Base-by-base conservation (phyloP, 2,888 invertebrate genomes). In the Tridacna gigas region DNA sequence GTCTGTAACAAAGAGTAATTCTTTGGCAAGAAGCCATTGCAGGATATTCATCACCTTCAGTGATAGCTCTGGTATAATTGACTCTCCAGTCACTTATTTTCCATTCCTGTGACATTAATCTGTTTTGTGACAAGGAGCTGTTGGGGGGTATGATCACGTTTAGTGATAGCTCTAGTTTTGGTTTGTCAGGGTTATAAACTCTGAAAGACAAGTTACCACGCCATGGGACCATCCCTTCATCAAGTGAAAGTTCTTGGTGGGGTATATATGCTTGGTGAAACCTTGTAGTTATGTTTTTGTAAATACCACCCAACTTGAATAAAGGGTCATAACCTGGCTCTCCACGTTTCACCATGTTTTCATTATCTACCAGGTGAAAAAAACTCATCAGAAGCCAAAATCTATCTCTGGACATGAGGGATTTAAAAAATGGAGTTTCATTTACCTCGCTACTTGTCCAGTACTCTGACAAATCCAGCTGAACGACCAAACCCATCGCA, bases 141-240 rank as follows among this genome's bases (percentile, higher is more conserved):
- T n/a, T n/a, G n/a, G n/a, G n/a, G n/a, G n/a, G n/a, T n/a, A n/a
- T n/a, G n/a, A n/a, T n/a, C n/a, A n/a, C n/a, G n/a, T n/a, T n/a
- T n/a, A n/a, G n/a, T n/a, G n/a, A 13, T 51, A 18, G 11, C 18
- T 51, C 18, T 51, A 13, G 13, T 18, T 51, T 77, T 37, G 85
- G 86, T 78, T 88, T 88, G 56, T 86, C 82, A n/a, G 88, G 88
- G 47, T 74, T 86, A 73, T 88, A 88, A 3, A 83, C 83, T 22
- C 83, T 20, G 37, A 88, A 88, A 0, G 79, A 65, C 4, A 84
- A 28, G 26, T 82, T 77, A 5, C 86, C 88, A 61, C 77, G 51
- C 80, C 83, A 85, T 48, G 88, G 81, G 7, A 86, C 65, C 82
- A 85, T 88, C 0, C 81, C 86, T 61, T 88, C 88, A 80, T 86